Percentiles rank a stretch among this genome's conserved stretches.
phyloP scores from a whole-genome alignment of 1,140 invertebrate genomes.

The Aradophagus sp. region DNA sequence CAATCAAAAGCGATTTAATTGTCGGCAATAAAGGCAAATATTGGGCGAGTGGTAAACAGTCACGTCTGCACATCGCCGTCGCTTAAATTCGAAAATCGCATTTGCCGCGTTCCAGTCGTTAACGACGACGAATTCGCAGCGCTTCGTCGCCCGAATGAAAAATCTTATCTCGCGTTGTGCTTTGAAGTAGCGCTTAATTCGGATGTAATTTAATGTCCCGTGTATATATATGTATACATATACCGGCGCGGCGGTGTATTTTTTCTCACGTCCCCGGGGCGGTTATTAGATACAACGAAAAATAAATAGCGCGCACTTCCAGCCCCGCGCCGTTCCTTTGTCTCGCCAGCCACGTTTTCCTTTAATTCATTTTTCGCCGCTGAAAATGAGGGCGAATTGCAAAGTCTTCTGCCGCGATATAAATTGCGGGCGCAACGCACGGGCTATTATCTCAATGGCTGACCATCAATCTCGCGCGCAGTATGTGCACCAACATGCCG shows the following conservation, averaged over 20 bases:
- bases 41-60: conserved; percentile 25
- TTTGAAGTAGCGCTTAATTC: conserved; percentile 9
- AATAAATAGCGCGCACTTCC: not conserved
- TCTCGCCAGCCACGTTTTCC: not conserved
- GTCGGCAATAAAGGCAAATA: conserved; percentile 41
- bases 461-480: conserved; percentile 16
- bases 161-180: conserved; percentile 21
- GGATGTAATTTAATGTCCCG: conserved; percentile 15
- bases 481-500: conserved; percentile 21
- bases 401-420: conserved; percentile 19
- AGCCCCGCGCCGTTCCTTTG: not conserved
- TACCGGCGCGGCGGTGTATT: no score
- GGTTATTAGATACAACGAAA: conserved; percentile 4
- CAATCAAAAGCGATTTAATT: conserved; percentile 49
- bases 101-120: conserved; percentile 24
- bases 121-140: conserved; percentile 15
- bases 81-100: conserved; percentile 40
- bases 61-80: conserved; percentile 18
- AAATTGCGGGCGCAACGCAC: conserved; percentile 17
- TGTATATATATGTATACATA: no score
- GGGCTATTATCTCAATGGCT: conserved; percentile 26
- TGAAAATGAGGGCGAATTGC: conserved; percentile 5
- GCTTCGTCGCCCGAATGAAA: conserved; percentile 34
- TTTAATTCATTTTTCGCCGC: conserved; percentile 1
- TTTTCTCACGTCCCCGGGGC: not conserved